Evolutionary conservation across 2,797 vertebrate species (phyloP).

Genomic region (Darevskia nairensis): DNA sequence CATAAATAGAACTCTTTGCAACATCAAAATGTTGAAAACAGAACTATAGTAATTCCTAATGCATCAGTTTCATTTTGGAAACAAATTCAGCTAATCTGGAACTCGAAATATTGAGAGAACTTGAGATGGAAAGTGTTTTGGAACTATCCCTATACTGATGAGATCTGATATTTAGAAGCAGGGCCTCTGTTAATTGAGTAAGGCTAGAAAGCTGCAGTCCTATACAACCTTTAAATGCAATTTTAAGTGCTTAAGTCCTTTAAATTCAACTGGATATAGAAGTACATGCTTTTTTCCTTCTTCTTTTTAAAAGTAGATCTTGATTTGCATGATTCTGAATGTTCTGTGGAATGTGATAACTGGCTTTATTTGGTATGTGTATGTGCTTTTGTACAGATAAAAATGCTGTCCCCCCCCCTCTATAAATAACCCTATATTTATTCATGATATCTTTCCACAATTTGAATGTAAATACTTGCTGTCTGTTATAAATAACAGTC

Average conservation of each 20-base stretch:
- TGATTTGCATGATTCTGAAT: not conserved
- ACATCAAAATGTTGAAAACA: not conserved
- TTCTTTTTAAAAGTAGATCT: too few relatives aligned
- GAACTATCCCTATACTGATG: not conserved
- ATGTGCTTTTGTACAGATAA: constrained; percentile 22
- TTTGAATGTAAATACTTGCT: constrained; percentile 36
- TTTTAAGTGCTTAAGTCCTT: not conserved
- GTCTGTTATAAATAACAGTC: constrained; percentile 34
- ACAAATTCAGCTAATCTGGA: not conserved
- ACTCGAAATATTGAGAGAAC: not conserved
- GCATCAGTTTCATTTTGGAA: not conserved
- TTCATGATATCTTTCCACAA: constrained; percentile 38
- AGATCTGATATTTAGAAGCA: not conserved
- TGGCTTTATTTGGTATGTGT: constrained; percentile 44
- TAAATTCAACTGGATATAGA: not conserved
- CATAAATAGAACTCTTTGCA: not conserved
- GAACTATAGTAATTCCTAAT: not conserved
- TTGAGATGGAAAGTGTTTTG: not conserved
- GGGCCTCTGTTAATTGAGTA: not conserved
- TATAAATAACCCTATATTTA: constrained; percentile 52
- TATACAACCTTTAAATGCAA: not conserved
- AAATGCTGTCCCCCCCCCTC: constrained; percentile 18
- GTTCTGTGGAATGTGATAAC: constrained; percentile 25
- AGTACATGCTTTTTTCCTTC: too few relatives aligned
- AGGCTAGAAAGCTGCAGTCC: too few relatives aligned